Evolutionary conservation across 2,888 invertebrate genomes (phyloP), one percentile per base, ranked within the genome.

Genomic region (Netelia fuscicornis): DNA sequence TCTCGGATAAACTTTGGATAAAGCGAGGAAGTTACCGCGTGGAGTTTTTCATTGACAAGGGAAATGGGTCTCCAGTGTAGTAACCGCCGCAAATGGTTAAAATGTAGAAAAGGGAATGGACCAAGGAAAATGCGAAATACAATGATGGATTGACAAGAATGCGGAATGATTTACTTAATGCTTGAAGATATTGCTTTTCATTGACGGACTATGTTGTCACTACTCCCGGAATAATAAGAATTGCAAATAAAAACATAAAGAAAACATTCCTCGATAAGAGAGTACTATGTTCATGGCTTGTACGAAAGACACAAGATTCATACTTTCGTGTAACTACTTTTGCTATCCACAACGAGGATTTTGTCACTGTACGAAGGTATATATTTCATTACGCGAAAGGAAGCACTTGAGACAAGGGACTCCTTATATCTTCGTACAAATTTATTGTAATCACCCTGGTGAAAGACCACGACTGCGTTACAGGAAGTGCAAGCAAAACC

Each of bases 1-100:
- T 87, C 78, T 84, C 17, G 72, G 81, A 82, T 84, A 78, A 87
- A 87, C 76, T 85, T 86, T 65, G 23, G 60, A 48, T 54, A 80
- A 78, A 85, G 84, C 82, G 81, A 79, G 77, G 25, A 52, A 81
- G 77, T 81, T 82, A 77, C 44, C 44, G 20, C 83, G 71, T 65
- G 60, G 60, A 65, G 54, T 62, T 77, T 84, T 79, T 64, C 80
- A 82, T 72, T 82, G 83, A 84, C 62, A 74, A 58, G 37, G 23
- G 13, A 78, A 71, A 67, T 79, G 62, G 76, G 84, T 67, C 68
- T 54, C 68, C 65, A 2, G 17, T 5, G 20, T n/a, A 23, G 65
- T 70, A 30, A 42, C 13, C 37, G 6, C 71, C 30, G 76, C 60
- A 30, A 54, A 64, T 37, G 62, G 52, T 9, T 9, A n/a, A 58